A percentile compares a stretch with the other conserved stretches of the same genome.
phyloP scores from a whole-genome alignment of 2,888 invertebrate species.

The Chrysolina americana region DNA sequence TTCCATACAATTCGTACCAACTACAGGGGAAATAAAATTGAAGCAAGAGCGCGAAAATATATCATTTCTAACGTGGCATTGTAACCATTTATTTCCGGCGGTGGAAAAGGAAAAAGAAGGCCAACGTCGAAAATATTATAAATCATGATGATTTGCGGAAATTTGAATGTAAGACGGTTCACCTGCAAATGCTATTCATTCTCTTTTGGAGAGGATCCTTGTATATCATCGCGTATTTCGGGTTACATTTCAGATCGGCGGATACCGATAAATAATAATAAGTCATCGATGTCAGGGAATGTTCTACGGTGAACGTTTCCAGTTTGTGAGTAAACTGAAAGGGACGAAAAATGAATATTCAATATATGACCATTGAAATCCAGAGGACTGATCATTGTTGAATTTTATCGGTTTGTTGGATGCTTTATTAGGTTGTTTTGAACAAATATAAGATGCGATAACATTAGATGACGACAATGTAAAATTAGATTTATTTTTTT shows the following conservation, averaged over 20 bases:
- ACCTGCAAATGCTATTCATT: constrained; percentile 48
- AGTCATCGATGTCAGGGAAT: constrained; percentile 27
- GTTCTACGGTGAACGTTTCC: background rate
- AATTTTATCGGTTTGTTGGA: too few relatives aligned
- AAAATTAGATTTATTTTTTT: too few relatives aligned
- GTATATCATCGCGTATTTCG: constrained; percentile 38
- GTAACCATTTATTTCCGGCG: constrained; percentile 35
- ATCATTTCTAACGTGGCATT: constrained; percentile 37
- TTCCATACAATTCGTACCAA: constrained; percentile 33
- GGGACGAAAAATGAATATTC: background rate
- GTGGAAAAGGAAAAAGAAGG: constrained; percentile 29
- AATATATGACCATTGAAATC: background rate
- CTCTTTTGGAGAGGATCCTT: constrained; percentile 40
- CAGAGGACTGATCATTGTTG: background rate
- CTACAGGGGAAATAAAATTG: constrained; percentile 26
- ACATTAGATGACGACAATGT: too few relatives aligned
- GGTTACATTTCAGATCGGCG: constrained; percentile 36
- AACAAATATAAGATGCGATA: too few relatives aligned
- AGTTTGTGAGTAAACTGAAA: background rate
- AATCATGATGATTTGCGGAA: constrained; percentile 50
- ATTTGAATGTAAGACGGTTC: constrained; percentile 44
- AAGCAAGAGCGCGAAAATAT: constrained; percentile 33
- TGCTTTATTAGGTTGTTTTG: too few relatives aligned
- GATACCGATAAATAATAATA: constrained; percentile 24
- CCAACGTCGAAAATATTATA: constrained; percentile 41